These are phyloP conservation scores for Meda fulgida DNA, from an alignment of 2,797 vertebrate species.

Conservation along the genomic window DNA sequence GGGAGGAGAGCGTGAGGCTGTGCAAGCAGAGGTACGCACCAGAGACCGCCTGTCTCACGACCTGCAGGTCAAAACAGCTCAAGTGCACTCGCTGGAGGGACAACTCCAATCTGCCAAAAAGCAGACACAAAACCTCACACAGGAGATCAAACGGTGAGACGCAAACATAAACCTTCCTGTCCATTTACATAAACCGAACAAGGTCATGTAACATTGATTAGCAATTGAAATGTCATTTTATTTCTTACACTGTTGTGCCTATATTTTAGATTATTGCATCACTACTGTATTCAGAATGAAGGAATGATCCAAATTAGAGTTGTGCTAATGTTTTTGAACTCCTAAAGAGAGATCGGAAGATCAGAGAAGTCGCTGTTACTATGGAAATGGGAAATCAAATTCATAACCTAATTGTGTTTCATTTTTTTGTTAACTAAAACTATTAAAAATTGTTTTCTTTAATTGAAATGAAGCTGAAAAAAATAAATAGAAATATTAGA, in stretches of 20 bases:
- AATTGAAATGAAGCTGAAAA: too few relatives aligned
- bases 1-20: slow-evolving; percentile 69
- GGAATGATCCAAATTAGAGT: background rate
- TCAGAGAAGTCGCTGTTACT: background rate
- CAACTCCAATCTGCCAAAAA: slow-evolving; percentile 75
- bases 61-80: slow-evolving; percentile 78
- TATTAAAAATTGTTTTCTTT: background rate
- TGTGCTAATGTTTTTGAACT: background rate
- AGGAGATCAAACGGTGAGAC: slow-evolving; percentile 78
- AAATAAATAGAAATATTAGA: too few relatives aligned
- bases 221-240: background rate
- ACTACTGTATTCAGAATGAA: background rate
- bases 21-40: slow-evolving; percentile 57
- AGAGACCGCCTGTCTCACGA: slow-evolving; percentile 77
- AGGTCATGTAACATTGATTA: background rate
- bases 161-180: background rate
- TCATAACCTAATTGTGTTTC: background rate
- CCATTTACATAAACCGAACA: background rate
- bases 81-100: slow-evolving; percentile 79
- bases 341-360: background rate
- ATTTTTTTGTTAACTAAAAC: background rate
- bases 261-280: background rate
- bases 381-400: background rate
- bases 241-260: background rate
- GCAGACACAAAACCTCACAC: slow-evolving; percentile 69